Percentiles rank a stretch among this genome's conserved stretches.
phyloP scores from a whole-genome alignment of 2,113 vertebrate genomes.

The Fulica atra region DNA sequence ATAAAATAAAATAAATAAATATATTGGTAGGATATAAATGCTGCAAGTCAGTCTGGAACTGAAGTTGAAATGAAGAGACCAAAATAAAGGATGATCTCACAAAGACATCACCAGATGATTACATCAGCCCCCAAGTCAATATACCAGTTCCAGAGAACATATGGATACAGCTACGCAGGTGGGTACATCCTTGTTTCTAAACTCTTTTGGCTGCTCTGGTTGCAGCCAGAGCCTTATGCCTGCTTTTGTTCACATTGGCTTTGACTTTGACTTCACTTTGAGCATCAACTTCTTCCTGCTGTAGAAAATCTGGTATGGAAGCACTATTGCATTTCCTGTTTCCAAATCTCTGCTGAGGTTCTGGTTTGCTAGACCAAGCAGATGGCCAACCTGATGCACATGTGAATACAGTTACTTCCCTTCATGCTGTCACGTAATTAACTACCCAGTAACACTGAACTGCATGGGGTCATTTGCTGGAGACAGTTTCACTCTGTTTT shows the following conservation, averaged over 20 bases:
- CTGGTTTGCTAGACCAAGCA: background rate
- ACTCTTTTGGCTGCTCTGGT: background rate
- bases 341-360: background rate
- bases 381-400: background rate
- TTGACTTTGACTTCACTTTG: background rate
- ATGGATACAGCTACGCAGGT: background rate
- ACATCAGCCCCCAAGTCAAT: background rate
- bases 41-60: background rate
- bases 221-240: background rate
- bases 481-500: background rate
- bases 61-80: background rate
- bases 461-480: background rate
- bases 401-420: background rate
- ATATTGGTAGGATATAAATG: background rate
- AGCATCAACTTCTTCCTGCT: background rate
- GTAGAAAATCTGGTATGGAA: background rate
- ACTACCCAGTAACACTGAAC: background rate
- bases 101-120: background rate
- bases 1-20: no score
- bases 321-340: rapidly evolving
- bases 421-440: background rate
- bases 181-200: background rate
- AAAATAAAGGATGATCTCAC: background rate
- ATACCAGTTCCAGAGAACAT: background rate
- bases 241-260: background rate